These are phyloP conservation scores for Phymanthus crucifer DNA, from an alignment of 92 coral and sea anemone species.

Conservation along the genomic window DNA sequence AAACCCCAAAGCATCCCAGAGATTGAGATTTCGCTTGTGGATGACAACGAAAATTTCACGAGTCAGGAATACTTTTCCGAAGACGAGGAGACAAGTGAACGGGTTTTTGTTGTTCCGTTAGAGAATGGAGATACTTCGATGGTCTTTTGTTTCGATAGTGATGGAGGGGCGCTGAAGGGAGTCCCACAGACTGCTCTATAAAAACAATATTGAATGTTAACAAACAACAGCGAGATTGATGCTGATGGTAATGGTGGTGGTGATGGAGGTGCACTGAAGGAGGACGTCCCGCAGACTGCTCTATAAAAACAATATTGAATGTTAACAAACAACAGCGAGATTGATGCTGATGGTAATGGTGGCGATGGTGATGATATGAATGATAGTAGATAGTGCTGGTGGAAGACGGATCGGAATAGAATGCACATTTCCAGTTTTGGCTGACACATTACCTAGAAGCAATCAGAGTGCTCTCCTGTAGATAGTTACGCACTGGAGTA, in stretches of 20 bases:
- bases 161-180: slow-evolving; percentile 58
- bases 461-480: too few relatives aligned
- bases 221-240: too few relatives aligned
- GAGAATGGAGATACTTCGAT: slow-evolving; percentile 45
- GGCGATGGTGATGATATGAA: too few relatives aligned
- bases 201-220: neutral
- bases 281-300: slow-evolving; percentile 70
- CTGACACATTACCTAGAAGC: too few relatives aligned
- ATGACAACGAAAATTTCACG: slow-evolving; percentile 47
- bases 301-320: slow-evolving; percentile 34
- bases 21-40: slow-evolving; percentile 67
- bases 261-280: slow-evolving; percentile 35
- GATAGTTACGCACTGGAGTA: too few relatives aligned
- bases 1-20: slow-evolving; percentile 36
- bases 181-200: slow-evolving; percentile 70
- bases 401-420: too few relatives aligned
- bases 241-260: too few relatives aligned
- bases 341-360: too few relatives aligned
- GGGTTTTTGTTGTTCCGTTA: slow-evolving; percentile 44
- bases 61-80: slow-evolving; percentile 13
- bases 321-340: too few relatives aligned
- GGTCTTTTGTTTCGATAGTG: slow-evolving; percentile 67
- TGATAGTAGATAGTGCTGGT: too few relatives aligned
- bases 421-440: too few relatives aligned
- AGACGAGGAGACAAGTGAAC: slow-evolving; percentile 26